Percentiles rank a stretch among this genome's conserved stretches.
Evolutionary conservation across 2,113 vertebrate species (phyloP).

Genomic region (Hassar affinis): DNA sequence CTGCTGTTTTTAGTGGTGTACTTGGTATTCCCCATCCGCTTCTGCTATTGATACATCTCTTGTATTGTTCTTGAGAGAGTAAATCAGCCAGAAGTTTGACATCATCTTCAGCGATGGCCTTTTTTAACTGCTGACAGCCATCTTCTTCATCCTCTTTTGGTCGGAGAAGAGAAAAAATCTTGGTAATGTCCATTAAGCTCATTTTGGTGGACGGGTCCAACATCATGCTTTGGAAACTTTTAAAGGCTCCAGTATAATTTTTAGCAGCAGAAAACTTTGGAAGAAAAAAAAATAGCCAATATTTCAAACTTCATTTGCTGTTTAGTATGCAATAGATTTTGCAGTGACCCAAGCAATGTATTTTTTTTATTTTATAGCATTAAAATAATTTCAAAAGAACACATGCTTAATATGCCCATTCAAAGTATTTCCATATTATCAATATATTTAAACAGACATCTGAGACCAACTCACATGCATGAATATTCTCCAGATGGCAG

Average conservation of each 20-base stretch:
- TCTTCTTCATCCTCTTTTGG: conserved; percentile 71
- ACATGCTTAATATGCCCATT: not conserved
- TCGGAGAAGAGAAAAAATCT: conserved; percentile 91
- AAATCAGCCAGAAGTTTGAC: conserved; percentile 73
- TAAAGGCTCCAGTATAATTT: conserved; percentile 60
- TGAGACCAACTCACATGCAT: not conserved
- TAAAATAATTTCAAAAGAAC: not conserved
- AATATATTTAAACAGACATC: not conserved
- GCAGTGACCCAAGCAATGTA: not conserved
- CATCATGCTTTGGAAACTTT: conserved; percentile 60
- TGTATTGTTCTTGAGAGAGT: conserved; percentile 82
- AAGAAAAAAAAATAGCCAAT: not conserved
- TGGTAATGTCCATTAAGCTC: conserved; percentile 91
- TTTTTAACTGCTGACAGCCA: conserved; percentile 72
- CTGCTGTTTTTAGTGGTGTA: conserved; percentile 84
- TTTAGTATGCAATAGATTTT: not conserved
- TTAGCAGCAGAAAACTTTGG: not conserved
- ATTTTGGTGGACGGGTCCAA: conserved; percentile 67
- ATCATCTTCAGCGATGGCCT: conserved; percentile 76
- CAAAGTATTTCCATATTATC: not conserved
- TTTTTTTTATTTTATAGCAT: not conserved
- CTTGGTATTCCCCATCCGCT: conserved; percentile 89
- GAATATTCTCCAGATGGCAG: not conserved
- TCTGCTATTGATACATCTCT: conserved; percentile 79
- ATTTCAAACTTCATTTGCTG: not conserved